Conservation (phyloP, 2,888 invertebrate genomes). For the Horisme vitalbata region DNA sequence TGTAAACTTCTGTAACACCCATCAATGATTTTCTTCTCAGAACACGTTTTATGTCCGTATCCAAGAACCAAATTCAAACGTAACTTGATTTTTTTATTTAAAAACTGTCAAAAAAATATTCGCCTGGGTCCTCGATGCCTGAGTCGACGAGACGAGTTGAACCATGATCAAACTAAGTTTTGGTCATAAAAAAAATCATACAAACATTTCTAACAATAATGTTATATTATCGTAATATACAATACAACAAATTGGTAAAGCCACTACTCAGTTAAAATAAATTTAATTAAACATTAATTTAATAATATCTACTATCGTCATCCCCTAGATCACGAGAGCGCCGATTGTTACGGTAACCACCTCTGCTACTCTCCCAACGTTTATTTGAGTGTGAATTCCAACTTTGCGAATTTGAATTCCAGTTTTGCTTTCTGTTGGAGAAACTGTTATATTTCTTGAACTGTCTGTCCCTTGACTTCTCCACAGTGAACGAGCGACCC, state of each 20-base stretch:
- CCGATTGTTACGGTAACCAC: slow-evolving; percentile 10
- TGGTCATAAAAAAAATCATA: not conserved
- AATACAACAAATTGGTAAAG: slow-evolving; percentile 13
- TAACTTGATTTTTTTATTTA: too few species aligned
- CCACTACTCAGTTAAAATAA: slow-evolving; percentile 4
- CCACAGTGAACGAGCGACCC: slow-evolving; percentile 45
- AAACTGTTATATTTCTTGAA: slow-evolving; percentile 39
- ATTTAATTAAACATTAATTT: slow-evolving; percentile 4
- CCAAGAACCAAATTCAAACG: too few species aligned
- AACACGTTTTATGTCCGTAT: too few species aligned
- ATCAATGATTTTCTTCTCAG: too few species aligned
- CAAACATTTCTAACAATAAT: slow-evolving; percentile 8
- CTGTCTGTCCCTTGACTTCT: slow-evolving; percentile 48
- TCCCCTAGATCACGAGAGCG: slow-evolving; percentile 9
- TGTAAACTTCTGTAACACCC: too few species aligned
- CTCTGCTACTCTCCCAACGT: slow-evolving; percentile 18
- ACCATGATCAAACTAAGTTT: too few species aligned
- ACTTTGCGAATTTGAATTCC: slow-evolving; percentile 19
- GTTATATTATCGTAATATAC: slow-evolving; percentile 9
- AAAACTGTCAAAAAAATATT: too few species aligned
- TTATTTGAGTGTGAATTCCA: slow-evolving; percentile 14
- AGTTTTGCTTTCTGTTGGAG: slow-evolving; percentile 16
- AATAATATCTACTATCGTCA: slow-evolving; percentile 14
- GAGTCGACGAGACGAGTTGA: too few species aligned
- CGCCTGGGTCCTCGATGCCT: too few species aligned